Evolutionary conservation across 2,113 vertebrate species (phyloP).

Genomic region (Mesocricetus auratus): DNA sequence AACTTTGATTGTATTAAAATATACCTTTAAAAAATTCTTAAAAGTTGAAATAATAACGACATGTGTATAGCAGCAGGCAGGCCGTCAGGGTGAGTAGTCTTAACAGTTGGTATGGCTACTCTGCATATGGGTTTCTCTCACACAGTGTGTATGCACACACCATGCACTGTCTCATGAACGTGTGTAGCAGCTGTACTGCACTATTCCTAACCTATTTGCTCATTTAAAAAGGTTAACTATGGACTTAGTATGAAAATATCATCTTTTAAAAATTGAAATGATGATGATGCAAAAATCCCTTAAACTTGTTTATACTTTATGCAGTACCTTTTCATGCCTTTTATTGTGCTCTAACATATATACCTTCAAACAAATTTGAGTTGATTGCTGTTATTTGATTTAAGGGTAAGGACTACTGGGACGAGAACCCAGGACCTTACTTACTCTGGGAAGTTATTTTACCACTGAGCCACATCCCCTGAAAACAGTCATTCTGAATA

Average conservation of each 20-base stretch:
- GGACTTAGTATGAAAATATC: background rate
- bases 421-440: background rate
- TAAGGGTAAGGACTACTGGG: background rate
- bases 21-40: background rate
- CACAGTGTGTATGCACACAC: background rate
- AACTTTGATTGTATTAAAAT: constrained; percentile 15
- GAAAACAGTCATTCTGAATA: background rate
- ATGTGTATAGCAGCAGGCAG: background rate
- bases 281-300: constrained; percentile 9
- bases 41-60: background rate
- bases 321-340: background rate
- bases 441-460: background rate
- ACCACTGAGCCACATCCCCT: background rate
- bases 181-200: background rate
- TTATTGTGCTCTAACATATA: constrained; percentile 1
- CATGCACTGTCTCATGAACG: background rate
- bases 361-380: background rate
- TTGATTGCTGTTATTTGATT: background rate
- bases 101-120: background rate
- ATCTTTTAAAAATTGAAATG: constrained; percentile 55
- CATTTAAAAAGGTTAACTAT: constrained; percentile 35
- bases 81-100: constrained; percentile 18
- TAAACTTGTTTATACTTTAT: background rate
- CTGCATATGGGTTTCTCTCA: background rate
- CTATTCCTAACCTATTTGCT: background rate